A percentile compares a stretch with the other conserved stretches of the same genome.
Evolutionary conservation across 1,140 invertebrate genomes (phyloP).

Genomic region (Chelonus insularis): DNA sequence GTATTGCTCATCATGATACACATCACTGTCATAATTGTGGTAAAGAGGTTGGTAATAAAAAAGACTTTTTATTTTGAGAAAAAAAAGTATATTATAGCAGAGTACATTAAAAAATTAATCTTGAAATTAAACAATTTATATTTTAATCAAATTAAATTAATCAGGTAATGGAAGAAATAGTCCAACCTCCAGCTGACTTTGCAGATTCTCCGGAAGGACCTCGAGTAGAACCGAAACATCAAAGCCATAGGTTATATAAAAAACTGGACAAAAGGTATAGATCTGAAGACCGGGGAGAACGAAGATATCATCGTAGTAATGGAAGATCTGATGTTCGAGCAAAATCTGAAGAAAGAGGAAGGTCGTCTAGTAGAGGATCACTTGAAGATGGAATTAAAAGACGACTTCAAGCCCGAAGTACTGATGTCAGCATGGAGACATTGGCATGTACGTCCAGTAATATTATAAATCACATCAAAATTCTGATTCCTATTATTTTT

Average conservation of each 20-base stretch:
- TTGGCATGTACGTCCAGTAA: conserved; percentile 67
- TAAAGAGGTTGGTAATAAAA: conserved; percentile 72
- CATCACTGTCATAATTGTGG: conserved; percentile 78
- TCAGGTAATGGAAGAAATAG: conserved; percentile 74
- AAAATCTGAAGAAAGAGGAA: conserved; percentile 77
- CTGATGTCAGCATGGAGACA: conserved; percentile 73
- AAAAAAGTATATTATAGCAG: background rate
- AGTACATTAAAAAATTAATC: background rate
- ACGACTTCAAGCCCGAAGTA: conserved; percentile 69
- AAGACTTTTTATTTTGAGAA: background rate
- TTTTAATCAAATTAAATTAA: too few species aligned
- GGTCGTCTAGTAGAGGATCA: conserved; percentile 47
- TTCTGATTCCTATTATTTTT: conserved; percentile 8
- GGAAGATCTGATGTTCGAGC: conserved; percentile 72
- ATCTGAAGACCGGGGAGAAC: conserved; percentile 74
- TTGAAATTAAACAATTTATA: too few species aligned
- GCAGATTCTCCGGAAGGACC: conserved; percentile 77
- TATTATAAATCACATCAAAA: background rate
- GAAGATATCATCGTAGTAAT: conserved; percentile 67
- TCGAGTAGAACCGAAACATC: conserved; percentile 43
- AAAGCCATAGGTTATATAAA: conserved; percentile 69
- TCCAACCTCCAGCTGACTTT: conserved; percentile 83
- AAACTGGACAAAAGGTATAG: conserved; percentile 80
- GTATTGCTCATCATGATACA: conserved; percentile 42
- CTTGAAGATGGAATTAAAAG: conserved; percentile 68